Conservation (phyloP, 2,888 invertebrate species). For the Lypha dubia region DNA sequence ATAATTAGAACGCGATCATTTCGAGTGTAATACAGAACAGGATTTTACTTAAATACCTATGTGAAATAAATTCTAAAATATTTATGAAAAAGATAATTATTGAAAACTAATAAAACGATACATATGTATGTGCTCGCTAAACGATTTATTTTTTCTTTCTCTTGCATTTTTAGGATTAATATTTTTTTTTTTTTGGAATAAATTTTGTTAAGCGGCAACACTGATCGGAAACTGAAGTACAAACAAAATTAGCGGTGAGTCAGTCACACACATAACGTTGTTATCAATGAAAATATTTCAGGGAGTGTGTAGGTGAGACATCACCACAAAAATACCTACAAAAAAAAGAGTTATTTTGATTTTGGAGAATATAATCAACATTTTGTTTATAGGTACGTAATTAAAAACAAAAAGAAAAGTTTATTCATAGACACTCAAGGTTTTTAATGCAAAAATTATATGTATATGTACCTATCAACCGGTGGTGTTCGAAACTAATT, state of each 20-base stretch:
- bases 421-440: neutral
- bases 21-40: no score
- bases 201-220: neutral
- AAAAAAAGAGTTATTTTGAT: neutral
- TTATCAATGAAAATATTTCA: constrained; percentile 42
- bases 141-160: no score
- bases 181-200: neutral
- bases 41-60: no score
- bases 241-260: constrained; percentile 35
- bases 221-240: neutral
- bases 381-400: neutral
- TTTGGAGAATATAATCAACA: neutral
- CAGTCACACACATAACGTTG: constrained; percentile 28
- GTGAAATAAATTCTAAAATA: no score
- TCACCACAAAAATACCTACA: no score
- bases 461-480: neutral
- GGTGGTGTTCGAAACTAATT: neutral
- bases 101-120: no score
- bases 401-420: neutral
- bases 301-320: constrained; percentile 27
- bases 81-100: no score
- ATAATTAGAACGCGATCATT: no score
- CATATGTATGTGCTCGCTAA: no score
- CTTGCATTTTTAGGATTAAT: no score
- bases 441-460: neutral